A percentile compares a stretch with the other conserved stretches of the same genome.
phyloP scores from a whole-genome alignment of 2,113 vertebrate genomes.

The Charadrius vociferus region DNA sequence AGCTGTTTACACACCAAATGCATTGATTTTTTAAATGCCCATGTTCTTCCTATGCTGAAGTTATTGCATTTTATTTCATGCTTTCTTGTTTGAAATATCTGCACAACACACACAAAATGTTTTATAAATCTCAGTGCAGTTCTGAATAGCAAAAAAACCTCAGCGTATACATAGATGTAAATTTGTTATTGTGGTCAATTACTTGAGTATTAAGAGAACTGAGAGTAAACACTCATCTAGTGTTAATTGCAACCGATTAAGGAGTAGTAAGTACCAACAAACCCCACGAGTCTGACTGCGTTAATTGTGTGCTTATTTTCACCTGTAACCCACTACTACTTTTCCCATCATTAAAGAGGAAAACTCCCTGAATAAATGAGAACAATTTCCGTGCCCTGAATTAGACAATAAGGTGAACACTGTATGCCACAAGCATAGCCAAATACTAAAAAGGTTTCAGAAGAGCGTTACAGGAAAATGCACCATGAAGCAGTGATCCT shows the following conservation, averaged over 20 bases:
- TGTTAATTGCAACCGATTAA: constrained; percentile 62
- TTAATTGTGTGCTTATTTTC: constrained; percentile 58
- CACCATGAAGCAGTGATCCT: neutral
- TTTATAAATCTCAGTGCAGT: neutral
- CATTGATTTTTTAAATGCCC: neutral
- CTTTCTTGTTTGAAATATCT: neutral
- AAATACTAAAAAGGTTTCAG: neutral
- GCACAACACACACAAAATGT: neutral
- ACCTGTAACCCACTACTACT: constrained; percentile 29
- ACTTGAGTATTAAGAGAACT: neutral
- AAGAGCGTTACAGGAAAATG: neutral
- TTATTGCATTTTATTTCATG: neutral
- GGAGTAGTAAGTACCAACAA: constrained; percentile 33
- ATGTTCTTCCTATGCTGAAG: neutral
- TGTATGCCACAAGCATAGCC: neutral
- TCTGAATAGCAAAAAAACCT: neutral
- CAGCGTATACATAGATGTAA: neutral
- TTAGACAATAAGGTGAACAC: neutral
- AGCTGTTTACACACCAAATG: neutral
- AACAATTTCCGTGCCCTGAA: neutral
- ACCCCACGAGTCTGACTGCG: neutral
- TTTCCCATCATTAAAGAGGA: neutral
- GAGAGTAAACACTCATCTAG: constrained; percentile 52
- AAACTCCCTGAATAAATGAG: neutral
- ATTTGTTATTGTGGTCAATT: constrained; percentile 46